Evolutionary conservation across 2,888 invertebrate species (phyloP), one percentile per base, ranked within the genome.

Genomic region (Arenicola marina): DNA sequence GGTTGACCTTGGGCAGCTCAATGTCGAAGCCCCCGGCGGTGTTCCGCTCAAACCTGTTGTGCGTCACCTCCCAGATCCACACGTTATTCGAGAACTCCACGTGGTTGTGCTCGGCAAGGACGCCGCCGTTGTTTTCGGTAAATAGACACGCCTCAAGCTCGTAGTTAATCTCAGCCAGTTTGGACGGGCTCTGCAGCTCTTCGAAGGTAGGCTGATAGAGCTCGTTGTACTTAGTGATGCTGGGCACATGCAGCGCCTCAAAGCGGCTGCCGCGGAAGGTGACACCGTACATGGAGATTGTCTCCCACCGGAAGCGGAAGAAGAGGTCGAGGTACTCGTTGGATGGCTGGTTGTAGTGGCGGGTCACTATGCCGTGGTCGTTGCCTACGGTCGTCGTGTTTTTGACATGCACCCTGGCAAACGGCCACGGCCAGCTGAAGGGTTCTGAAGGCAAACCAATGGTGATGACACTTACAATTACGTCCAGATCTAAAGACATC

Each of bases 51-150:
- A 99, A 88, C 0, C 91, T 89, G 64, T 92, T 92, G 76, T 93
- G 92, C 80, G 92, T 91, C 54, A 97, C 83, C 31, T 92, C 87
- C 88, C 98, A 99, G 80, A 97, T 95, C 86, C 95, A 99, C 0
- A 99, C 87, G 85, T 99, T 99, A 78, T 98, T 98, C 0, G 97
- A 95, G 67, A 94, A 92, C 72, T 95, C 89, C 73, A 98, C 88
- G 83, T 99, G 85, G 48, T 95, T 93, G 75, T 92, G 91, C 74
- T 97, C 96, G 60, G 89, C 88, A 67, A 97, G 89, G 18, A 96
- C 94, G 2, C 84, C 84, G 79, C 88, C 89, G 0, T 91, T 91
- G 80, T 99, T 99, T 75, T 93, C 91, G 0, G 89, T 89, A 31
- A 66, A 54, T 4, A 28, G 85, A 56, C 91, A 91, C 71, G 89